Evolutionary conservation across 2,888 invertebrate genomes (phyloP), one percentile per base, ranked within the genome.

Genomic region (Drosophila prolongata): DNA sequence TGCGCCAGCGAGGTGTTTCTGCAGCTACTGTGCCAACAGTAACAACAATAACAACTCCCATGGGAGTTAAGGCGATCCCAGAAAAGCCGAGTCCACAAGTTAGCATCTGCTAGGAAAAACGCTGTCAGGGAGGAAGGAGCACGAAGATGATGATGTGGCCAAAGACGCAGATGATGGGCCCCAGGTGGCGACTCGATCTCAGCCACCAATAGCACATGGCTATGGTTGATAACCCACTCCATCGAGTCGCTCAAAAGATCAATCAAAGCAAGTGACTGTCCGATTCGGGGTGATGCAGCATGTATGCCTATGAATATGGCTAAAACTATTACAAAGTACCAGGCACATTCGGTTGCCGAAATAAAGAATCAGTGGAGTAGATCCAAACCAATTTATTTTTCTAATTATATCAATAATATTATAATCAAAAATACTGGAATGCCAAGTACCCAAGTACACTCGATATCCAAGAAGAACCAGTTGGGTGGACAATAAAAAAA

Each of bases 201-300:
- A 75, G 75, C 64, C 77, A 49, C 67, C 53, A 67, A 76, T 74
- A 1, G 16, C 16, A 16, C 16, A 16, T 16, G 16, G 16, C 16
- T 16, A 16, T 16, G 16, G 16, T 16, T 16, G 16, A 16, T 16
- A 16, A 16, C 16, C 16, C 16, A 16, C 16, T 16, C 16, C 16
- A 1, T 1, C 16, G 16, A 16, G 16, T 16, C 16, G 16, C 72
- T 72, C 76, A 79, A 75, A 79, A 79, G 85, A 81, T 85, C 82
- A 85, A 82, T 85, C 82, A 82, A 81, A 78, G 68, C 65, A 76
- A 78, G 79, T 75, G 82, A 80, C 70, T 82, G 77, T 78, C 60
- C 79, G 73, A 81, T 80, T 50, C 50, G 10, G 14, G 34, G 16
- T 50, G 64, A 54, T 43, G 37, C 37, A 30, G 49, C 49, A 46